Evolutionary conservation across 2,113 vertebrate genomes (phyloP).

Genomic region (Podarcis muralis): DNA sequence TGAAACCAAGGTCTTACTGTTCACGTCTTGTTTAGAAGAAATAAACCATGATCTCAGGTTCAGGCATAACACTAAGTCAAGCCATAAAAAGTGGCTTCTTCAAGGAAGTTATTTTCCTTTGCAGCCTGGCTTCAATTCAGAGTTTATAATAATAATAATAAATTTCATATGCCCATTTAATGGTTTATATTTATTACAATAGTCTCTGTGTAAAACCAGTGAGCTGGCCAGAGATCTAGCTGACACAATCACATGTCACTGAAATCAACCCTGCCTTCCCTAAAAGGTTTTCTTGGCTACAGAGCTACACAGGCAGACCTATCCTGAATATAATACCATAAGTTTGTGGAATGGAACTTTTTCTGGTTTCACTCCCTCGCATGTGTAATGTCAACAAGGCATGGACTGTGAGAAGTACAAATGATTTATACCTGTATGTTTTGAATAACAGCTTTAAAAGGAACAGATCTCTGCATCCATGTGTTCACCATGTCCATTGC

Average conservation of each 20-base stretch:
- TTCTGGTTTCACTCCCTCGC: neutral
- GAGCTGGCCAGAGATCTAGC: neutral
- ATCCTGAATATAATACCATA: neutral
- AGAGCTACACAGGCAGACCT: neutral
- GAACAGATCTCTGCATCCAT: constrained; percentile 87
- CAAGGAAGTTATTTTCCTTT: no score
- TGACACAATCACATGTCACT: neutral
- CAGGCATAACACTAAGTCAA: no score
- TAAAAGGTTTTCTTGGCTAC: neutral
- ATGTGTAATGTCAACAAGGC: neutral
- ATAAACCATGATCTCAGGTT: no score
- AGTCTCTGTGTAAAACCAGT: neutral
- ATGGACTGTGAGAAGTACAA: neutral
- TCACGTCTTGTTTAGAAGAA: no score
- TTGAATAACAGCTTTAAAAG: constrained; percentile 90
- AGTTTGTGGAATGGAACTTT: neutral
- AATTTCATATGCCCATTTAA: neutral
- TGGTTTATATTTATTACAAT: neutral
- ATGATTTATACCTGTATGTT: constrained; percentile 85
- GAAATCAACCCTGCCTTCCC: neutral
- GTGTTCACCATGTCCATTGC: constrained; percentile 93
- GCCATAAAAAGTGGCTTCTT: no score
- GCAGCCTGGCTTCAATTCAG: no score
- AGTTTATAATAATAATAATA: neutral
- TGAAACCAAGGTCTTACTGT: no score